Evolutionary conservation across 92 coral and sea anemone genomes (phyloP), one percentile per base, ranked within the genome.

Genomic region (Paragorgia papillata): DNA sequence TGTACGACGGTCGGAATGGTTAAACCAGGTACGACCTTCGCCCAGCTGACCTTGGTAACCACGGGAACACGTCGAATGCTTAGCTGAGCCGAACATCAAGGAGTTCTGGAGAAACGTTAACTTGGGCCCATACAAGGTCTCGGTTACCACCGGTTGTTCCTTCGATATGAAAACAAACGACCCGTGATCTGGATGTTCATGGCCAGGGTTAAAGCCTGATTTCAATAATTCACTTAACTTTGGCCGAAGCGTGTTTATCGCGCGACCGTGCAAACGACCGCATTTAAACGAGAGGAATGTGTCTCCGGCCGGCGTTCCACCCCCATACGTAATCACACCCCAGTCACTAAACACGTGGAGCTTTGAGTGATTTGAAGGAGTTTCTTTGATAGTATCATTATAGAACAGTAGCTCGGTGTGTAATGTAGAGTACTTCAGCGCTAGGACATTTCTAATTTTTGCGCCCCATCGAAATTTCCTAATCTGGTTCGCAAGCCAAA

Each of bases 181-280:
- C 0, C 98, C 98, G 61, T 94, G 98, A 57, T 94, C 98, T 4
- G 96, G 91, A 28, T 94, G 98, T n/a, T 94, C 98, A 71, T 94
- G 98, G 6, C 98, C 98, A 0, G 98, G 95, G 37, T 81, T 84
- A 40, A 94, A 88, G 15, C 87, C 80, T 57, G 66, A 77, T 28
- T 84, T 43, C 87, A 85, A 82, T 18, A 74, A 25, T 20, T 74
- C 78, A 35, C 77, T 75, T 12, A 76, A 66, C 28, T 74, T 86
- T 0, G 62, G 54, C 32, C 82, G 60, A 0, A 82, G 87, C 78
- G 88, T 61, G 49, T 94, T 94, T 31, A 94, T 80, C 2, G 97
- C 89, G 8, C 91, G 80, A 0, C 98, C 98, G 56, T 94, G 98
- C 17, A 94, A 83, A 14, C 87, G 89, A 49, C 98, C 71, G 70